These are phyloP conservation scores for Nothobranchius kuhntae DNA, from an alignment of 2,113 vertebrate species.

Conservation along the genomic window DNA sequence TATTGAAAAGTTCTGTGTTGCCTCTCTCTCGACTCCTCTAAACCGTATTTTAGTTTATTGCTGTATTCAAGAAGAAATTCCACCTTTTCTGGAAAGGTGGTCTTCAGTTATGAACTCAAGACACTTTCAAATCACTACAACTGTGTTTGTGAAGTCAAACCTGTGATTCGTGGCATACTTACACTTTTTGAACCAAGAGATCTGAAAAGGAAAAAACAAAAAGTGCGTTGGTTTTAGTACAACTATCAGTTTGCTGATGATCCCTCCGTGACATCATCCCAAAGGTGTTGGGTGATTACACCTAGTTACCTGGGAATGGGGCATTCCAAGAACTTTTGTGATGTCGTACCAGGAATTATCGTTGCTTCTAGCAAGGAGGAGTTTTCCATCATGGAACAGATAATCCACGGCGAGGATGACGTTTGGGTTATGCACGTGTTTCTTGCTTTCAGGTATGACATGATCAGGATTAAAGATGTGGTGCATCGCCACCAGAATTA, in stretches of 20 bases:
- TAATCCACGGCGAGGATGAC: constrained; percentile 41
- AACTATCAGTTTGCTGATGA: no score
- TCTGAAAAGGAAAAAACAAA: not conserved
- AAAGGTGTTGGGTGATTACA: not conserved
- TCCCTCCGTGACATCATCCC: not conserved
- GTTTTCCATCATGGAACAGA: constrained; percentile 15
- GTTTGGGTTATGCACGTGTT: not conserved
- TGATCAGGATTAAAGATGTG: not conserved
- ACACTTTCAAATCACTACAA: no score
- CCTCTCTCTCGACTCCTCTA: no score
- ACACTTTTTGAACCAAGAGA: fast-evolving
- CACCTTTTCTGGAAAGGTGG: no score
- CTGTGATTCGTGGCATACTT: not conserved
- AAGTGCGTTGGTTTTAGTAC: no score
- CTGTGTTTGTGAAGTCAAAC: not conserved
- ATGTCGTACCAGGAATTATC: fast-evolving
- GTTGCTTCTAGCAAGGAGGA: constrained; percentile 17
- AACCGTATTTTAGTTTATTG: no score
- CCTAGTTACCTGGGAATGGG: not conserved
- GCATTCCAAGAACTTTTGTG: fast-evolving
- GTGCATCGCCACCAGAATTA: constrained; percentile 44
- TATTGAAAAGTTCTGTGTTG: no score
- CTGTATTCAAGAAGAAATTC: no score
- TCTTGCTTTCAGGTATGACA: not conserved
- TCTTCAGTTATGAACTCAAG: no score